These are phyloP conservation scores for Cryptus viduatorius DNA, from an alignment of 2,888 invertebrate species.

Conservation along the genomic window DNA sequence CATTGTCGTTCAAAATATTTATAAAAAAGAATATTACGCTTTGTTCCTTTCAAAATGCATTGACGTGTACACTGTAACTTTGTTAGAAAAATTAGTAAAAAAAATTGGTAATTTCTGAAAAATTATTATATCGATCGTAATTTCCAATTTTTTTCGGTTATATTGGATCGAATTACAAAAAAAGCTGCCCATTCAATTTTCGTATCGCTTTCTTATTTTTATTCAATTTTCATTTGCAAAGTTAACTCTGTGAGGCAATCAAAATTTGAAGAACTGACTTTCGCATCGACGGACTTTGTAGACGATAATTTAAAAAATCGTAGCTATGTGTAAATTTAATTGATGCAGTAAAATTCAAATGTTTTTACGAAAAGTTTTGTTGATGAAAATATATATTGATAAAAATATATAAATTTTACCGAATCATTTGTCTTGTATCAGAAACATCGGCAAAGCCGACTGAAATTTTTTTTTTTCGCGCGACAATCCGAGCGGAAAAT, in stretches of 20 bases:
- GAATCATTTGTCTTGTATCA: background rate
- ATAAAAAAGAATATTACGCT: background rate
- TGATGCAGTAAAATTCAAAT: too few species aligned
- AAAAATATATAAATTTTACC: background rate
- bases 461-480: background rate
- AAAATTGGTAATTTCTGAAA: background rate
- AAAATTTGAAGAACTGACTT: too few species aligned
- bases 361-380: background rate
- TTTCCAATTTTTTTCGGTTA: too few species aligned
- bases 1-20: too few species aligned
- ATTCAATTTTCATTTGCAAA: too few species aligned
- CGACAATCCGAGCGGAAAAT: background rate
- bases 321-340: background rate
- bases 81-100: background rate
- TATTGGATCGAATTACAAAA: background rate
- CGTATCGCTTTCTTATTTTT: too few species aligned
- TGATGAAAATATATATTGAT: background rate
- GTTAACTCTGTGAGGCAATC: too few species aligned
- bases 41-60: background rate
- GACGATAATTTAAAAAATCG: background rate
- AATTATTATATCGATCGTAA: too few species aligned
- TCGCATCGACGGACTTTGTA: too few species aligned
- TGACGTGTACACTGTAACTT: background rate
- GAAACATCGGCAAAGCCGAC: background rate
- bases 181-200: background rate